These are phyloP conservation scores for Argyrosomus regius DNA, from an alignment of 2,797 vertebrate species.

Conservation along the genomic window DNA sequence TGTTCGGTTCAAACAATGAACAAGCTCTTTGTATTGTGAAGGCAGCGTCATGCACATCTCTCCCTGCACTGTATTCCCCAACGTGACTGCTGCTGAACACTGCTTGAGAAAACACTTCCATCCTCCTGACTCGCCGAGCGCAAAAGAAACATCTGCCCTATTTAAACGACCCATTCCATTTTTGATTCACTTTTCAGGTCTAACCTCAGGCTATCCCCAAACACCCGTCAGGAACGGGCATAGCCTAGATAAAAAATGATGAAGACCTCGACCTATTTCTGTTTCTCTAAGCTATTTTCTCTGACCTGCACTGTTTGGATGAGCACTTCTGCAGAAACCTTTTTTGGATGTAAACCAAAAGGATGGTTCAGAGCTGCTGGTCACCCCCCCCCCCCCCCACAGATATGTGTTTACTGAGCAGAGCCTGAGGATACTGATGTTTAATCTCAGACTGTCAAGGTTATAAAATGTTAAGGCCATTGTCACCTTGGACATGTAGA, in stretches of 20 bases:
- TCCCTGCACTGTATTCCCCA: background rate
- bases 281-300: constrained; percentile 46
- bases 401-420: background rate
- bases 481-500: background rate
- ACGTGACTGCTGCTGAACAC: constrained; percentile 17
- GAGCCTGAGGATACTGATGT: background rate
- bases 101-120: constrained; percentile 29
- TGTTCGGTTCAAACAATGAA: constrained; percentile 27
- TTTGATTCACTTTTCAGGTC: constrained; percentile 57
- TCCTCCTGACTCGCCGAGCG: constrained; percentile 18
- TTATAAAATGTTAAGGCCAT: background rate
- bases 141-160: constrained; percentile 50
- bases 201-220: constrained; percentile 67
- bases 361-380: background rate
- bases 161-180: constrained; percentile 62
- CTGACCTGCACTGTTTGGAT: constrained; percentile 36
- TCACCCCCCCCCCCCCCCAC: background rate
- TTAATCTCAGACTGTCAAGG: background rate
- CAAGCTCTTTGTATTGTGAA: constrained; percentile 14
- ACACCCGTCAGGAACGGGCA: constrained; percentile 47
- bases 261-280: constrained; percentile 55
- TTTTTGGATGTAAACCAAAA: constrained; percentile 4
- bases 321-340: constrained; percentile 17
- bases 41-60: constrained; percentile 6
- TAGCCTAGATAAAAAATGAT: constrained; percentile 62